Conservation (phyloP, 1,140 invertebrate genomes). For the Octopus sinensis region DNA sequence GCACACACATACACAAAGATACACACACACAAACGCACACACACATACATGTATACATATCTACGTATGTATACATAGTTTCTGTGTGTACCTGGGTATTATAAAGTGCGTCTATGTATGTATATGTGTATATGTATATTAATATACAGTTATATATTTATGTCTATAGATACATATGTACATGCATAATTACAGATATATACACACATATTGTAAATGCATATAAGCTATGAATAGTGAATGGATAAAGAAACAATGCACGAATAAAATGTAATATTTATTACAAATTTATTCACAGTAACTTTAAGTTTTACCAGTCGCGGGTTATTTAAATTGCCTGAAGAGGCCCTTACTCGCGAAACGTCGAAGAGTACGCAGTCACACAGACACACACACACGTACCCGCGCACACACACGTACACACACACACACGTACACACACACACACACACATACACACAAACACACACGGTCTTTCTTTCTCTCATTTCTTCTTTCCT, state of each 20-base stretch:
- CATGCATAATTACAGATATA: not conserved
- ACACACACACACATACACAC: constrained; percentile 21
- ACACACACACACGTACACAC: constrained; percentile 8
- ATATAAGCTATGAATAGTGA: not conserved
- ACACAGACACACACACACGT: constrained; percentile 21
- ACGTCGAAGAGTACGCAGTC: not conserved
- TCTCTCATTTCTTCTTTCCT: no score
- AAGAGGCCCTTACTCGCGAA: no score
- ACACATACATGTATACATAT: not conserved
- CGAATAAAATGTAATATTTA: no score
- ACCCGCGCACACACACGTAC: constrained; percentile 17
- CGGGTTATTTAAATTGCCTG: no score
- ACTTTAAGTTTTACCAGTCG: no score
- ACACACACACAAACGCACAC: not conserved
- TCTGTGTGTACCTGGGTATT: not conserved
- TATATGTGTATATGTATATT: not conserved
- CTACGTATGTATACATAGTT: not conserved
- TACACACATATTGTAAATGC: not conserved
- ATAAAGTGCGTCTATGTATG: not conserved
- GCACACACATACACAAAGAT: not conserved
- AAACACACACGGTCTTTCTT: not conserved
- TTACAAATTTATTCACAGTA: no score
- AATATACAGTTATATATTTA: not conserved
- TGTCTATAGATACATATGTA: not conserved
- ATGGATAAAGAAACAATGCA: no score